phyloP scores from a whole-genome alignment of 1,140 invertebrate genomes.

The Calephelis virginiensis region DNA sequence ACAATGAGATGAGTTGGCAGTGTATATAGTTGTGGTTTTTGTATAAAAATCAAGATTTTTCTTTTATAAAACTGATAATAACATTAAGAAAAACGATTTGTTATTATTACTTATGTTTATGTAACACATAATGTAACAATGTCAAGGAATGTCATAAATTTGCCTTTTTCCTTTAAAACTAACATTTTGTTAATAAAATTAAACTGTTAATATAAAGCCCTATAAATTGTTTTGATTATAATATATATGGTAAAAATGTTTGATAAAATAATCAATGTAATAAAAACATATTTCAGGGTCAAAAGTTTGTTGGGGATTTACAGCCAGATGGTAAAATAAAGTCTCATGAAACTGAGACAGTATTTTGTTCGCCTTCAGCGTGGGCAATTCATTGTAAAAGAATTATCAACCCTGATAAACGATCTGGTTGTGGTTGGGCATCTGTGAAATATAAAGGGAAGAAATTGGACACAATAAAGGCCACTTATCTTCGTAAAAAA shows the following conservation, averaged over 20 bases:
- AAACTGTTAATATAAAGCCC: too few relatives aligned
- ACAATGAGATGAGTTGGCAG: too few relatives aligned
- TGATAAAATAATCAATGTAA: neutral
- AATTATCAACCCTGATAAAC: slow-evolving; percentile 94
- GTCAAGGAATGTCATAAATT: too few relatives aligned
- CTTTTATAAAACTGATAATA: neutral
- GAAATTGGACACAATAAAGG: slow-evolving; percentile 93
- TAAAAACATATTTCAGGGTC: slow-evolving; percentile 79
- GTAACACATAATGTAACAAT: too few relatives aligned
- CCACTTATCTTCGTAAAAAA: slow-evolving; percentile 87
- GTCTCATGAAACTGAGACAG: slow-evolving; percentile 91
- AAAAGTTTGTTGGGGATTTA: slow-evolving; percentile 93
- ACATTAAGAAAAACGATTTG: neutral
- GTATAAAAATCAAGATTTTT: too few relatives aligned
- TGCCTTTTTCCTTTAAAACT: too few relatives aligned
- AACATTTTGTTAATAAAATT: too few relatives aligned
- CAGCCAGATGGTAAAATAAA: slow-evolving; percentile 92
- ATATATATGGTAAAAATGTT: too few relatives aligned
- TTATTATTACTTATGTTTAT: slow-evolving; percentile 4
- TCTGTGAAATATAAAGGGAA: slow-evolving; percentile 90
- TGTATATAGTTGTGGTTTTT: too few relatives aligned
- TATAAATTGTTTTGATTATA: too few relatives aligned
- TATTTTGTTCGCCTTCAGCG: slow-evolving; percentile 93
- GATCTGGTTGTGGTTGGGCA: slow-evolving; percentile 95
- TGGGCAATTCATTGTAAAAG: slow-evolving; percentile 95